Evolutionary conservation across 2,797 vertebrate species (phyloP).

Genomic region (Valencia hispanica): DNA sequence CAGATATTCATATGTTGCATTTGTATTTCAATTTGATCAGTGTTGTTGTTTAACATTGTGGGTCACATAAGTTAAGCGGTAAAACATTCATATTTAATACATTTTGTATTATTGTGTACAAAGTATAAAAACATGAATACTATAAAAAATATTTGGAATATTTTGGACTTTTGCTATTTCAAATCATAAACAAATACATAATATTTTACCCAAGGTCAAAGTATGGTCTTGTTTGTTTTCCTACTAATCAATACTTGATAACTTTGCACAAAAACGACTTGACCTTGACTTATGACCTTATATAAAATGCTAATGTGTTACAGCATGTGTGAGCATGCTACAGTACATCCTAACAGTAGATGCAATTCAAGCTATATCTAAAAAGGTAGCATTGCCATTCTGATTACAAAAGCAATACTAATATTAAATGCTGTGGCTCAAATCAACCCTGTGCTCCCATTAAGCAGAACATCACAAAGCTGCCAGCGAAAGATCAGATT

Average conservation of each 20-base stretch:
- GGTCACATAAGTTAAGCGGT: too few relatives aligned
- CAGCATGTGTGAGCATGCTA: neutral
- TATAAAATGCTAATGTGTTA: neutral
- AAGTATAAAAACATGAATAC: too few relatives aligned
- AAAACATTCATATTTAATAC: too few relatives aligned
- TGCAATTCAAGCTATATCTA: neutral
- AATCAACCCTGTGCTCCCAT: neutral
- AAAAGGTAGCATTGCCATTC: neutral
- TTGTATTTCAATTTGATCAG: too few relatives aligned
- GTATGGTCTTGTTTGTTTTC: neutral
- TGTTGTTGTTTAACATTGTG: too few relatives aligned
- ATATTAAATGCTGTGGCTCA: neutral
- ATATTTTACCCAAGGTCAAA: neutral
- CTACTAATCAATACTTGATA: neutral
- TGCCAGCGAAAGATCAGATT: conserved; percentile 5
- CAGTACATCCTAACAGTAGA: neutral
- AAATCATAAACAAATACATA: too few relatives aligned
- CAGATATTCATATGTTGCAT: too few relatives aligned
- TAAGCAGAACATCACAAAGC: neutral
- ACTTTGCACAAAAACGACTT: neutral
- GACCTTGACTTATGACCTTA: neutral
- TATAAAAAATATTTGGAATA: too few relatives aligned
- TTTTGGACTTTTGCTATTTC: too few relatives aligned
- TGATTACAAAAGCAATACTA: neutral
- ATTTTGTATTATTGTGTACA: too few relatives aligned